Conservation (phyloP, 2,888 invertebrate genomes). For the Abrostola triplasia region DNA sequence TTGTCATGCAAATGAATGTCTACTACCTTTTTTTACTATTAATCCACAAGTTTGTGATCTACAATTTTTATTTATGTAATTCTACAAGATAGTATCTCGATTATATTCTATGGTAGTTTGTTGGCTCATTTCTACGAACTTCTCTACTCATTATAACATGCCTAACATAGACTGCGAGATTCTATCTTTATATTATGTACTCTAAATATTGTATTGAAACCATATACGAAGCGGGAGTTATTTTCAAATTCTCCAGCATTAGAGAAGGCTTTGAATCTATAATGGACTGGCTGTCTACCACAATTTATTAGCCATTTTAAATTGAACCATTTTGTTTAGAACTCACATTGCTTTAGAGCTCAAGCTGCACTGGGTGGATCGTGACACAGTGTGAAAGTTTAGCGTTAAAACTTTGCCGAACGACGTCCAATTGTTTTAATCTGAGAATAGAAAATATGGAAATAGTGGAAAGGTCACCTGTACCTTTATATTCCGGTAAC, state of each 20-base stretch:
- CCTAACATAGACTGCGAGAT: slow-evolving; percentile 20
- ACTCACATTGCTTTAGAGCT: neutral
- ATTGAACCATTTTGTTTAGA: slow-evolving; percentile 2
- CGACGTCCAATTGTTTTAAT: slow-evolving; percentile 13
- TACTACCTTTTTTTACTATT: neutral
- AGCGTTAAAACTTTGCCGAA: slow-evolving; percentile 16
- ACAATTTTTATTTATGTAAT: too few species aligned
- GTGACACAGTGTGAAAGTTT: slow-evolving; percentile 23
- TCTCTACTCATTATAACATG: slow-evolving; percentile 29
- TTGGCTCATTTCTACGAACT: slow-evolving; percentile 8
- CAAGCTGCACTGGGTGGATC: slow-evolving; percentile 3
- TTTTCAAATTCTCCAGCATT: slow-evolving; percentile 33
- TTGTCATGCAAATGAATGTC: neutral
- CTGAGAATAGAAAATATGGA: slow-evolving; percentile 9
- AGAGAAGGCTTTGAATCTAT: slow-evolving; percentile 21
- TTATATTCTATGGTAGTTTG: slow-evolving; percentile 38
- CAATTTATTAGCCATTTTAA: slow-evolving; percentile 15
- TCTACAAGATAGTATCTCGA: slow-evolving; percentile 42
- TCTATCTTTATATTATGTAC: slow-evolving; percentile 30
- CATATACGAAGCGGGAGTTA: slow-evolving; percentile 9
- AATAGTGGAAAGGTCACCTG: neutral
- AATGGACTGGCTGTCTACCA: slow-evolving; percentile 9
- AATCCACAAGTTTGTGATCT: too few species aligned
- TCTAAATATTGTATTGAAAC: slow-evolving; percentile 32
- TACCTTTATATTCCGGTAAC: too few species aligned